Percentiles rank a stretch among this genome's conserved stretches.
These are phyloP conservation scores for Spheniscus humboldti DNA, from an alignment of 2,797 vertebrate species.

Conservation along the genomic window DNA sequence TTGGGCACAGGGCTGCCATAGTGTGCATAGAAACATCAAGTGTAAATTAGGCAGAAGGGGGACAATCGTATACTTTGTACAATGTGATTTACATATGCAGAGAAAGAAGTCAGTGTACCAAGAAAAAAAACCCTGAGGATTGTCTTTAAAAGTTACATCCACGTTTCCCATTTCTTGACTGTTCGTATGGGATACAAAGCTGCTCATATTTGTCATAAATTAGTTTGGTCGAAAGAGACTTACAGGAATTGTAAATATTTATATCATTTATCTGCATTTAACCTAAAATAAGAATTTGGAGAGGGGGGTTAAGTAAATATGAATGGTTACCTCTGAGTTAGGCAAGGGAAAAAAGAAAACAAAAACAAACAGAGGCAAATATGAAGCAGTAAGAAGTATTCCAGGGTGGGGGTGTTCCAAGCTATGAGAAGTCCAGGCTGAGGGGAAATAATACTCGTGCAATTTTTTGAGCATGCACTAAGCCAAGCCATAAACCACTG, in stretches of 20 bases:
- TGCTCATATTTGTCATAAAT: neutral
- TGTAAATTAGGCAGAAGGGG: neutral
- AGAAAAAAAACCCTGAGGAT: neutral
- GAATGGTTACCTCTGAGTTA: neutral
- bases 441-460: neutral
- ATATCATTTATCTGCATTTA: neutral
- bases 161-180: neutral
- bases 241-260: neutral
- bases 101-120: neutral
- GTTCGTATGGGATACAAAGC: fast-evolving
- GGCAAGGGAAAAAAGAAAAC: neutral
- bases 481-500: constrained; percentile 18
- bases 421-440: neutral
- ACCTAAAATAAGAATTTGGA: neutral
- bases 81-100: neutral
- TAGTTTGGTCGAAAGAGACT: neutral
- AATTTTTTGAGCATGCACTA: neutral
- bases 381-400: neutral
- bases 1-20: neutral
- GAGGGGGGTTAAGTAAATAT: neutral
- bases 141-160: neutral
- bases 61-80: neutral
- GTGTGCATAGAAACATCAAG: neutral
- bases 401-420: neutral
- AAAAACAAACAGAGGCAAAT: neutral